Evolutionary conservation across 2,797 vertebrate species (phyloP).

Genomic region (Spinus olivaceus): DNA sequence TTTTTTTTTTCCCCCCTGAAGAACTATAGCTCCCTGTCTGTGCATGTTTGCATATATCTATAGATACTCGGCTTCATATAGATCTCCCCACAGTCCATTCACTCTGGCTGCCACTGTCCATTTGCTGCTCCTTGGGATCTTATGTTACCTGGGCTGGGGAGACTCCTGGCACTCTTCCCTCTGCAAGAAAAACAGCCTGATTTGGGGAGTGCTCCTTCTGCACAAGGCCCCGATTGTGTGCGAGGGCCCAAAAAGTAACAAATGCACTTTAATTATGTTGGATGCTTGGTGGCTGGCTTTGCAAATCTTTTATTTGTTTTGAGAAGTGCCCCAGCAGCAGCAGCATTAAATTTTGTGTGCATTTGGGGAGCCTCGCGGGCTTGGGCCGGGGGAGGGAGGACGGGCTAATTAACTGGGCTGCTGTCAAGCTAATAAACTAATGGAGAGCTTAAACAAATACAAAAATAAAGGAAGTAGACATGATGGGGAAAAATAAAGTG

Average conservation of each 20-base stretch:
- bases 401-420: conserved; percentile 72
- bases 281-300: conserved; percentile 78
- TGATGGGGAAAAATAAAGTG: conserved; percentile 50
- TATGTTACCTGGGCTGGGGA: conserved; percentile 70
- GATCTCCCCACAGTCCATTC: conserved; percentile 60
- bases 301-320: conserved; percentile 84
- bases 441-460: conserved; percentile 71
- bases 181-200: conserved; percentile 75
- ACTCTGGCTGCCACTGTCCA: conserved; percentile 65
- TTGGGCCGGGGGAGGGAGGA: conserved; percentile 65
- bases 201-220: conserved; percentile 61
- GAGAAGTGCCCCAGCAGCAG: conserved; percentile 68
- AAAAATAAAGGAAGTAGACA: conserved; percentile 65
- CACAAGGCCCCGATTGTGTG: conserved; percentile 79
- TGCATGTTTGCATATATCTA: conserved; percentile 1
- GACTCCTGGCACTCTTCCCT: conserved; percentile 74
- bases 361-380: conserved; percentile 49
- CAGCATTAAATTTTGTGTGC: conserved; percentile 75
- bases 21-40: conserved; percentile 48
- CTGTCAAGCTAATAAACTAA: conserved; percentile 76
- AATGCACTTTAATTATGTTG: conserved; percentile 81
- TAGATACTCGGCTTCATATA: conserved; percentile 6
- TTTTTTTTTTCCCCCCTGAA: not conserved
- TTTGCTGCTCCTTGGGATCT: conserved; percentile 70
- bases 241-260: conserved; percentile 74